Conservation (phyloP, 2,888 invertebrate genomes). For the Dasysyrphus albostriatus region DNA sequence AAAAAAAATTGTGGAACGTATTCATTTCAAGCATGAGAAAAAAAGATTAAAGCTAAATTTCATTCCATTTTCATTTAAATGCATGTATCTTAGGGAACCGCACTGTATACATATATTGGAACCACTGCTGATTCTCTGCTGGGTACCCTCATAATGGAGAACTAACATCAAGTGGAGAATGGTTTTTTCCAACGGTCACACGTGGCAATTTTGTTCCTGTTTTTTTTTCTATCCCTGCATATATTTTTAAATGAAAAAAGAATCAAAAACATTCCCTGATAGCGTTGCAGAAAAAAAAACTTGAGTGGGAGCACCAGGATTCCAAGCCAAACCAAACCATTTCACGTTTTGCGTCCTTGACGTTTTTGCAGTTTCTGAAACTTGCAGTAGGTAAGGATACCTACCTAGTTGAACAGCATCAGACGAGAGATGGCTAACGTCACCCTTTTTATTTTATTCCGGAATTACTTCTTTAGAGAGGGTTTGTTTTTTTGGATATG, state of each 20-base stretch:
- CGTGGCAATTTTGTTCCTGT: constrained; percentile 35
- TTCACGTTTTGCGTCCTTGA: constrained; percentile 41
- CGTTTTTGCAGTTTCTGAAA: constrained; percentile 33
- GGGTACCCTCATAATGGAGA: constrained; percentile 42
- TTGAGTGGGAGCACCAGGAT: constrained; percentile 19
- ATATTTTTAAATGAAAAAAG: constrained; percentile 31
- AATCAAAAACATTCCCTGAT: constrained; percentile 4
- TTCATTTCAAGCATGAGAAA: not conserved
- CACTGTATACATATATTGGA: not conserved
- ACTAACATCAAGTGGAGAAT: constrained; percentile 52
- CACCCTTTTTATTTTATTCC: constrained; percentile 38
- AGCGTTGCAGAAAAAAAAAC: constrained; percentile 16
- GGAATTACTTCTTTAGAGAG: constrained; percentile 18
- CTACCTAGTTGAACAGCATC: not conserved
- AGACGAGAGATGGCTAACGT: constrained; percentile 40
- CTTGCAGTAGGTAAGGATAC: not conserved
- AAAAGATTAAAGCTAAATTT: not conserved
- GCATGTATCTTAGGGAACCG: not conserved
- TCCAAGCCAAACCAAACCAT: constrained; percentile 7
- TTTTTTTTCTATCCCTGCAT: not conserved
- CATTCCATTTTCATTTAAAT: not conserved
- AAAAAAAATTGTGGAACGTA: not conserved
- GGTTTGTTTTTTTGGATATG: not conserved
- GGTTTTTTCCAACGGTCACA: constrained; percentile 51
- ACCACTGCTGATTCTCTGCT: not conserved